A percentile compares a stretch with the other conserved stretches of the same genome.
These are phyloP conservation scores for Drosophila basisetae DNA, from an alignment of 2,888 invertebrate genomes.

Conservation along the genomic window DNA sequence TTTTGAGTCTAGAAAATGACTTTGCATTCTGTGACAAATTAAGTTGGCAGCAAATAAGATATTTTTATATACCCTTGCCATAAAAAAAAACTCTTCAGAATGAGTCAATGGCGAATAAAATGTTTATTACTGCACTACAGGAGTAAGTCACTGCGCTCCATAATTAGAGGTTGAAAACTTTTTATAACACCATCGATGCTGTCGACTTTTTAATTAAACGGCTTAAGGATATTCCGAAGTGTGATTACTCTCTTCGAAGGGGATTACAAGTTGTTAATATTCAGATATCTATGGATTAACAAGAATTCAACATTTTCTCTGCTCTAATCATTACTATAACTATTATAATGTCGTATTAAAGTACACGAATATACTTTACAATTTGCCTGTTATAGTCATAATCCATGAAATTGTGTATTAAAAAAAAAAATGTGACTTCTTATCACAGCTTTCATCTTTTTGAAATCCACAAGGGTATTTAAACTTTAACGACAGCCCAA, in stretches of 20 bases:
- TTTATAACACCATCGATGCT: constrained; percentile 4
- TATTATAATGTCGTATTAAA: not conserved
- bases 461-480: not conserved
- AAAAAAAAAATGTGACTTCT: not conserved
- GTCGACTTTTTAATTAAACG: not conserved
- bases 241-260: too few relatives aligned
- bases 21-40: constrained; percentile 75
- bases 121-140: constrained; percentile 9
- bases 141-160: not conserved
- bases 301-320: not conserved
- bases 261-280: not conserved
- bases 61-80: constrained; percentile 48
- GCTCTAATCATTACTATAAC: not conserved
- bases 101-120: constrained; percentile 7
- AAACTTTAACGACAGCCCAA: not conserved
- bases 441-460: not conserved
- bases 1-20: constrained; percentile 48
- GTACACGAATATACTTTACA: not conserved
- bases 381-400: not conserved
- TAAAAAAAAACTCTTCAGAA: constrained; percentile 10
- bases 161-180: constrained; percentile 22
- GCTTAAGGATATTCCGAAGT: not conserved
- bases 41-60: constrained; percentile 74
- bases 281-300: not conserved
- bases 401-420: not conserved